These are phyloP conservation scores for Calypte anna DNA, from an alignment of 2,113 vertebrate species.

Conservation along the genomic window DNA sequence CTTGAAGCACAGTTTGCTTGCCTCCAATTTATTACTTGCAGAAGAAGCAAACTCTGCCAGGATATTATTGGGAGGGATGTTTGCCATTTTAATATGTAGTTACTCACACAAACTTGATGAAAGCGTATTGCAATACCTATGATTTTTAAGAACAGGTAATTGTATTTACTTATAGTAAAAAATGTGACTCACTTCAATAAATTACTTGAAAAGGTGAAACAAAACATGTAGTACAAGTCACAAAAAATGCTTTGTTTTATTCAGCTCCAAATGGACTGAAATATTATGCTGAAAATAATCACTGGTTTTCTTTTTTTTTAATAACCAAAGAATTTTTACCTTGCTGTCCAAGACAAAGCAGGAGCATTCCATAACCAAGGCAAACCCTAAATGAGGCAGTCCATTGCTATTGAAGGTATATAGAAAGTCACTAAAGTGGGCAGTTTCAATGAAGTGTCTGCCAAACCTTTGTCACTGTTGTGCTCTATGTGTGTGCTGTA, in stretches of 20 bases:
- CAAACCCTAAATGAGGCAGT: not conserved
- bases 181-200: not conserved
- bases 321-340: not conserved
- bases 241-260: not conserved
- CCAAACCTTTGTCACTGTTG: not conserved
- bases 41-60: slow-evolving; percentile 36
- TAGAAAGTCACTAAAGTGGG: not conserved
- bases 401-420: not conserved
- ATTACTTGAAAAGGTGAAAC: not conserved
- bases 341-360: not conserved
- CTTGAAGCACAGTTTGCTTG: slow-evolving; percentile 26
- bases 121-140: slow-evolving; percentile 2
- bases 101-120: not conserved
- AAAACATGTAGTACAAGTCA: not conserved
- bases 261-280: not conserved
- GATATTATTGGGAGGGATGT: slow-evolving; percentile 49
- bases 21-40: slow-evolving; percentile 44
- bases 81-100: slow-evolving; percentile 52
- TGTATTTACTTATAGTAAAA: slow-evolving; percentile 3
- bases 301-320: not conserved
- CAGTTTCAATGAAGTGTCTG: not conserved
- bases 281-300: not conserved
- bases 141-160: slow-evolving; percentile 7
- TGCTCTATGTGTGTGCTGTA: not conserved
- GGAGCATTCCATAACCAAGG: not conserved